These are phyloP conservation scores for Lithosia quadra DNA, from an alignment of 2,888 invertebrate species.

Conservation along the genomic window DNA sequence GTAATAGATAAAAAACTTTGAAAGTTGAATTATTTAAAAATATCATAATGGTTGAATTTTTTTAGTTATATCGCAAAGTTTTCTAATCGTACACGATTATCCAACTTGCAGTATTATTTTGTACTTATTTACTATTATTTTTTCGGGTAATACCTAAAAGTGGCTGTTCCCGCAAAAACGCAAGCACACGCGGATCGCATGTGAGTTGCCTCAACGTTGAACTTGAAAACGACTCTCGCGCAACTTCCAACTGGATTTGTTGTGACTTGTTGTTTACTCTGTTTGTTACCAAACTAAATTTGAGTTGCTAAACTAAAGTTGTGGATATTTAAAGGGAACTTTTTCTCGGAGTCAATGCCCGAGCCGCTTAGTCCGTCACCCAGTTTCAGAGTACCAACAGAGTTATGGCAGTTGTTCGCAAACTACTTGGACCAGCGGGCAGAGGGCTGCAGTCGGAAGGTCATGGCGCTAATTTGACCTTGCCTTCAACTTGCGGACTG, in stretches of 20 bases:
- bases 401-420: slow-evolving; percentile 87
- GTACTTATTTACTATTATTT: background rate
- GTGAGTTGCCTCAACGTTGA: slow-evolving; percentile 54
- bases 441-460: slow-evolving; percentile 82
- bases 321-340: slow-evolving; percentile 87
- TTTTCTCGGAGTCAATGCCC: slow-evolving; percentile 87
- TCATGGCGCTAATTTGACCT: slow-evolving; percentile 85
- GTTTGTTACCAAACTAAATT: slow-evolving; percentile 86
- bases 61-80: background rate
- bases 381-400: slow-evolving; percentile 85
- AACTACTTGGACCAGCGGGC: slow-evolving; percentile 82
- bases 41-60: background rate
- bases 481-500: slow-evolving; percentile 76
- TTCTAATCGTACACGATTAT: background rate
- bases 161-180: background rate
- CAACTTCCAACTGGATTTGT: slow-evolving; percentile 82
- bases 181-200: background rate
- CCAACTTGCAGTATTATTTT: background rate
- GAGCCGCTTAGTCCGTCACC: slow-evolving; percentile 85
- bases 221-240: slow-evolving; percentile 86
- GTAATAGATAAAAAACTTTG: background rate
- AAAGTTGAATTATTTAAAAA: too few relatives aligned
- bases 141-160: background rate
- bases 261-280: slow-evolving; percentile 84
- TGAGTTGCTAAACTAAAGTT: slow-evolving; percentile 86